Conservation (phyloP, 2,888 invertebrate species). For the Metallyticus violacea region DNA sequence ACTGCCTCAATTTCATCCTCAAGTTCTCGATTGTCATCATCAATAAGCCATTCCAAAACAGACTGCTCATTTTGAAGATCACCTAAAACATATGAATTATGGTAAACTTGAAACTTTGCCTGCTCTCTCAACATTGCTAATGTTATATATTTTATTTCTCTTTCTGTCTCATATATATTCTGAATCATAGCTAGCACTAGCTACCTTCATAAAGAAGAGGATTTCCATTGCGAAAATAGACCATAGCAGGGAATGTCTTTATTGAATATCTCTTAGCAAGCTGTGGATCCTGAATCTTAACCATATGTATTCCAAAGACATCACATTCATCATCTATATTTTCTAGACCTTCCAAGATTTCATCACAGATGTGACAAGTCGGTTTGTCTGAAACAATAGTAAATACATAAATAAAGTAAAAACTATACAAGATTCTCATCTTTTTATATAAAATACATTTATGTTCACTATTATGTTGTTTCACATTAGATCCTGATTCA, state of each 20-base stretch:
- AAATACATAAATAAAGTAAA: too few species aligned
- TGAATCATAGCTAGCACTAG: conserved; percentile 42
- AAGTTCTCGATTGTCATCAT: conserved; percentile 88
- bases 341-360: conserved; percentile 83
- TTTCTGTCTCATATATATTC: not conserved
- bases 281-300: conserved; percentile 88
- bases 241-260: conserved; percentile 89
- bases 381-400: conserved; percentile 72
- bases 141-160: not conserved
- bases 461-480: too few species aligned
- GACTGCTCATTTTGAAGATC: conserved; percentile 90
- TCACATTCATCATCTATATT: conserved; percentile 89
- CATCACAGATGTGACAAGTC: conserved; percentile 89
- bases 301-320: conserved; percentile 89
- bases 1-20: conserved; percentile 94
- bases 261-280: conserved; percentile 90
- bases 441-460: too few species aligned
- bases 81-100: conserved; percentile 51
- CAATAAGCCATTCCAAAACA: conserved; percentile 88
- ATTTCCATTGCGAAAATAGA: conserved; percentile 78
- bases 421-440: too few species aligned
- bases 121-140: not conserved
- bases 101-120: not conserved
- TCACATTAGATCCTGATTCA: too few species aligned
- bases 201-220: conserved; percentile 58